These are phyloP conservation scores for Umimayanthus chanpuru DNA, from an alignment of 92 coral and sea anemone genomes.

Conservation along the genomic window DNA sequence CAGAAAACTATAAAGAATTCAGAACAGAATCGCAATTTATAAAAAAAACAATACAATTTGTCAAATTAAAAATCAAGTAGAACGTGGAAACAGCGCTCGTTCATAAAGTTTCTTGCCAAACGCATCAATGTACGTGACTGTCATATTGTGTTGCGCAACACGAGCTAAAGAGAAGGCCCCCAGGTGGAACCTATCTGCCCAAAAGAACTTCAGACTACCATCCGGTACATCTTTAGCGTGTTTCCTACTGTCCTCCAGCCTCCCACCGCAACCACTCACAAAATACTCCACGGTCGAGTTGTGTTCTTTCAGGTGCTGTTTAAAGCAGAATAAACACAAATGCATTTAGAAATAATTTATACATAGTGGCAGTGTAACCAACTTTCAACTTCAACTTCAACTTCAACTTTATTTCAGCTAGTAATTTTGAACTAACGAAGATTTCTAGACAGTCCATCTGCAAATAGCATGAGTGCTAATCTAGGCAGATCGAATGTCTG, in stretches of 20 bases:
- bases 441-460: too few relatives aligned
- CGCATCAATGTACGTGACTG: slow-evolving; percentile 44
- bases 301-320: slow-evolving; percentile 86
- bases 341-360: background rate
- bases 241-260: slow-evolving; percentile 48
- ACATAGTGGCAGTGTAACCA: too few relatives aligned
- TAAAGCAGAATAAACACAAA: background rate
- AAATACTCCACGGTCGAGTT: slow-evolving; percentile 84
- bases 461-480: too few relatives aligned
- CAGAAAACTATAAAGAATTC: too few relatives aligned
- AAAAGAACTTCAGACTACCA: slow-evolving; percentile 77
- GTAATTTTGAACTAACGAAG: too few relatives aligned
- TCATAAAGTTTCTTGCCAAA: slow-evolving; percentile 68
- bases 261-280: slow-evolving; percentile 82
- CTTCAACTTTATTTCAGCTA: too few relatives aligned
- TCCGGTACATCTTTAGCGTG: slow-evolving; percentile 69
- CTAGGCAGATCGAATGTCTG: too few relatives aligned
- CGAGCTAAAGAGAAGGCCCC: slow-evolving; percentile 86
- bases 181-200: slow-evolving; percentile 73
- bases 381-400: too few relatives aligned
- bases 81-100: slow-evolving; percentile 64
- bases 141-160: slow-evolving; percentile 66
- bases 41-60: background rate
- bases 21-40: background rate
- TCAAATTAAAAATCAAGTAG: background rate